Percentiles rank a stretch among this genome's conserved stretches.
These are phyloP conservation scores for Rhea americana DNA, from an alignment of 2,113 vertebrate genomes.

Conservation along the genomic window DNA sequence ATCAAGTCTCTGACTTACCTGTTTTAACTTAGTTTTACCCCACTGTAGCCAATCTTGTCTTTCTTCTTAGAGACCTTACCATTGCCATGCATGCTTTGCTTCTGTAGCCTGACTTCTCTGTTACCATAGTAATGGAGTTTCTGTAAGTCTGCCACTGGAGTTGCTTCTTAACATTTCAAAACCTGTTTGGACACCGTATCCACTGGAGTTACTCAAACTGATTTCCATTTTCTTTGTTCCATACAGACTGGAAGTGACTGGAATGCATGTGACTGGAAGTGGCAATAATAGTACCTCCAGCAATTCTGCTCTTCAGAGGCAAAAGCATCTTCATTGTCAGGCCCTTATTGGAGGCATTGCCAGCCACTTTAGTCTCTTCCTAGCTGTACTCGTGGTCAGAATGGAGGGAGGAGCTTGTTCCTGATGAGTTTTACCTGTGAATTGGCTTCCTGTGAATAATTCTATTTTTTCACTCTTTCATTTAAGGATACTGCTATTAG, in stretches of 20 bases:
- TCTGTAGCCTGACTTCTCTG: not conserved
- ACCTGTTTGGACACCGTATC: not conserved
- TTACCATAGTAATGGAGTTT: not conserved
- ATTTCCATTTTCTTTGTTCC: not conserved
- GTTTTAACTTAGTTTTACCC: not conserved
- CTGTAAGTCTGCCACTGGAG: not conserved
- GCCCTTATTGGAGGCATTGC: not conserved
- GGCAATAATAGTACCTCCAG: not conserved
- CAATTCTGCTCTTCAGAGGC: not conserved
- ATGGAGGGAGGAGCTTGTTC: not conserved
- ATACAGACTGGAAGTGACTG: no score
- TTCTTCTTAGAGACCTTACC: not conserved
- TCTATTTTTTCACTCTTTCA: not conserved
- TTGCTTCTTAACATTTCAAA: not conserved
- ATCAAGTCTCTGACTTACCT: not conserved
- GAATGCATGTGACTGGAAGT: not conserved
- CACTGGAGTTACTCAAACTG: not conserved
- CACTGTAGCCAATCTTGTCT: not conserved
- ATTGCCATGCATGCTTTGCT: not conserved
- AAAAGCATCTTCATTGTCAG: not conserved
- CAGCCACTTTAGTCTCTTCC: not conserved
- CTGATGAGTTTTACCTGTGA: not conserved
- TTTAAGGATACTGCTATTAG: not conserved
- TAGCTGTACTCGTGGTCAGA: not conserved
- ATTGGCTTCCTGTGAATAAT: not conserved